Percentiles rank a stretch among this genome's conserved stretches.
phyloP scores from a whole-genome alignment of 2,113 vertebrate species.

The Orthonyx spaldingii region DNA sequence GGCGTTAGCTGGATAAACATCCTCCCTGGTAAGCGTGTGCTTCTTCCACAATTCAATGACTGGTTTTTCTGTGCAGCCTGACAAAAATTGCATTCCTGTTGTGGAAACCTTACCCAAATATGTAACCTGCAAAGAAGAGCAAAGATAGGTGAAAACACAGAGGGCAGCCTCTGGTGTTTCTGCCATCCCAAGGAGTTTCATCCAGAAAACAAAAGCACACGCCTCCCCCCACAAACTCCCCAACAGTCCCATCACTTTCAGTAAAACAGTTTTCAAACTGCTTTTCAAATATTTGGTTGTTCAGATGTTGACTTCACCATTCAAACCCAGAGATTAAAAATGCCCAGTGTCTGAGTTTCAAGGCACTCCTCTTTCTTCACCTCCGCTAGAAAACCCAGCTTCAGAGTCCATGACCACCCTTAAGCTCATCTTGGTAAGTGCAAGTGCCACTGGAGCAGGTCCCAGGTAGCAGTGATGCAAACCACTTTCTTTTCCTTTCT shows the following conservation, averaged over 20 bases:
- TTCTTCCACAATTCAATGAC: conserved; percentile 92
- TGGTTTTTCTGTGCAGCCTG: conserved; percentile 94
- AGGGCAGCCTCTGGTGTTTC: not conserved
- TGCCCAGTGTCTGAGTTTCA: not conserved
- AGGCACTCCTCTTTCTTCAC: not conserved
- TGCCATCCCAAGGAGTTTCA: not conserved
- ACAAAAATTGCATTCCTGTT: conserved; percentile 89
- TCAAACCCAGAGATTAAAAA: not conserved
- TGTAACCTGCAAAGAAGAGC: conserved; percentile 81
- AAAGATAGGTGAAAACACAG: conserved; percentile 12
- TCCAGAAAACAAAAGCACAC: not conserved
- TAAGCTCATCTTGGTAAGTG: not conserved
- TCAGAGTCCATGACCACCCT: not conserved
- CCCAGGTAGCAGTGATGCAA: not conserved
- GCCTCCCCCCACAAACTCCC: rapidly evolving
- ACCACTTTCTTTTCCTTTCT: not conserved
- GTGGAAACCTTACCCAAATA: conserved; percentile 95
- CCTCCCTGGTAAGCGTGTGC: conserved; percentile 74
- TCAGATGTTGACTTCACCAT: not conserved
- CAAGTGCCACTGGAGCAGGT: not conserved
- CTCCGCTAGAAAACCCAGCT: not conserved
- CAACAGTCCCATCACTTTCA: not conserved
- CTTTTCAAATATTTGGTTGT: not conserved
- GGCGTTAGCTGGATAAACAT: conserved; percentile 74
- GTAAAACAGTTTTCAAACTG: not conserved